A percentile compares a stretch with the other conserved stretches of the same genome.
Conservation (phyloP, 2,113 vertebrate species). For the Misgurnus anguillicaudatus region DNA sequence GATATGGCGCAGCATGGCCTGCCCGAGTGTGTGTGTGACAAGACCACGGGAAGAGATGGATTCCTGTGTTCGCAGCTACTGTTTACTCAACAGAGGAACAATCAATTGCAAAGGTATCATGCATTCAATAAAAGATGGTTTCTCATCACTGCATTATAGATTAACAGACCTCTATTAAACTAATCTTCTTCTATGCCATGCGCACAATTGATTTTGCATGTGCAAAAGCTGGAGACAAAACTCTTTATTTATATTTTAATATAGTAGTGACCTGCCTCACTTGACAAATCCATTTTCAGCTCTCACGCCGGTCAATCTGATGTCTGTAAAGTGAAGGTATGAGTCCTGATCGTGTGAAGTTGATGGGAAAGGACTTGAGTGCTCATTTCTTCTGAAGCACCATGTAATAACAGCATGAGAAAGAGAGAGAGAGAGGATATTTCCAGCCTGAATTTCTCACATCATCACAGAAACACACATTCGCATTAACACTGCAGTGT, state of each 20-base stretch:
- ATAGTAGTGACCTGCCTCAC: no score
- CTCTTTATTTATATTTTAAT: no score
- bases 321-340: neutral
- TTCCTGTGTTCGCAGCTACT: neutral
- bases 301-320: neutral
- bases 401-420: constrained; percentile 14
- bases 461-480: constrained; percentile 18
- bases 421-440: neutral
- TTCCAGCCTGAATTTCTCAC: constrained; percentile 18
- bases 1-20: constrained; percentile 40
- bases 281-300: neutral
- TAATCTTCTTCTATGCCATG: neutral
- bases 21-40: constrained; percentile 20
- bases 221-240: neutral
- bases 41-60: constrained; percentile 15
- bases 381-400: constrained; percentile 7
- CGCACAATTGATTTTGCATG: neutral
- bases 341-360: neutral
- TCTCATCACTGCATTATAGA: neutral
- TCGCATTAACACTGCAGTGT: constrained; percentile 31
- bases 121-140: constrained; percentile 5
- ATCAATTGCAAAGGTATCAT: constrained; percentile 13
- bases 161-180: neutral
- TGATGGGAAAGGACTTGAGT: constrained; percentile 12
- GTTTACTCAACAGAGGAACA: neutral